These are phyloP conservation scores for Galerucella nymphaeae DNA, from an alignment of 2,888 invertebrate genomes.

Conservation along the genomic window DNA sequence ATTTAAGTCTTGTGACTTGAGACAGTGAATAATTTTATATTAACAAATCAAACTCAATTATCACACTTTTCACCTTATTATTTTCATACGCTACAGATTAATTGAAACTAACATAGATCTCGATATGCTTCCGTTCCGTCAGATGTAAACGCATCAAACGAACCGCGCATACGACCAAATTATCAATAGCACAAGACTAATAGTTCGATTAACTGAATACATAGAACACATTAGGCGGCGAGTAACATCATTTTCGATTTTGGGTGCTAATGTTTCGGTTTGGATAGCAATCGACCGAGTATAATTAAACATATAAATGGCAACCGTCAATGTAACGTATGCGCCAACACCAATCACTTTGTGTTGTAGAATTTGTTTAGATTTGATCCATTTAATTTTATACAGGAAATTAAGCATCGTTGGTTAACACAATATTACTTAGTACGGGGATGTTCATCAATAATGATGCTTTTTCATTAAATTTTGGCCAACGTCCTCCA, in stretches of 20 bases:
- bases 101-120: too few relatives aligned
- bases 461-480: too few relatives aligned
- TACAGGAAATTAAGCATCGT: conserved; percentile 13
- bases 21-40: too few relatives aligned
- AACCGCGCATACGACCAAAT: conserved; percentile 22
- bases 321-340: conserved; percentile 31
- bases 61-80: too few relatives aligned
- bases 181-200: conserved; percentile 50
- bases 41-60: too few relatives aligned
- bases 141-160: conserved; percentile 24
- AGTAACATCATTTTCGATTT: conserved; percentile 51
- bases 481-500: too few relatives aligned
- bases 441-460: neutral
- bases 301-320: conserved; percentile 56
- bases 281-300: conserved; percentile 50
- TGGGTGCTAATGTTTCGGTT: conserved; percentile 48
- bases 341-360: conserved; percentile 39
- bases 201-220: conserved; percentile 55
- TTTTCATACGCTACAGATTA: too few relatives aligned
- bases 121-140: neutral
- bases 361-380: conserved; percentile 24
- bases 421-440: conserved; percentile 3
- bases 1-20: too few relatives aligned
- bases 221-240: conserved; percentile 50
- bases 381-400: conserved; percentile 14